These are phyloP conservation scores for Morpho achilles DNA, from an alignment of 2,888 invertebrate genomes.

Conservation along the genomic window DNA sequence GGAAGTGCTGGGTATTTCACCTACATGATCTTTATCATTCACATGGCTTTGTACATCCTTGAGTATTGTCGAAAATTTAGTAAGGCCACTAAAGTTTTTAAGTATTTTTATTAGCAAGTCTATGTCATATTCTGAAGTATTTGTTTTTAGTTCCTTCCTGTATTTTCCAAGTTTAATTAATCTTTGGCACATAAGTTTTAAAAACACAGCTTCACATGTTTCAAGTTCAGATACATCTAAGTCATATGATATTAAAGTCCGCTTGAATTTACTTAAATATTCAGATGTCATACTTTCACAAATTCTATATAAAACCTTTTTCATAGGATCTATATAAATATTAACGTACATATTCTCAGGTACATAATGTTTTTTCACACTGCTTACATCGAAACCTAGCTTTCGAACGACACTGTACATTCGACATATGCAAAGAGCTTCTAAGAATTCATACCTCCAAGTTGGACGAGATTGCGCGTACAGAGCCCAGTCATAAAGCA, in stretches of 20 bases:
- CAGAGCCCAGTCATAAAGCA: slow-evolving; percentile 61
- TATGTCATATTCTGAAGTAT: slow-evolving; percentile 35
- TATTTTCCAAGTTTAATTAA: slow-evolving; percentile 45
- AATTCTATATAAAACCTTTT: slow-evolving; percentile 56
- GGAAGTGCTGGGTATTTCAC: slow-evolving; percentile 16
- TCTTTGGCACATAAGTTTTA: slow-evolving; percentile 59
- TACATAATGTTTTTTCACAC: slow-evolving; percentile 47
- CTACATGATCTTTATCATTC: slow-evolving; percentile 25
- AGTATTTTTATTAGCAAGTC: slow-evolving; percentile 51
- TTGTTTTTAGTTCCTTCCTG: slow-evolving; percentile 22
- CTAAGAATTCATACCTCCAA: slow-evolving; percentile 66
- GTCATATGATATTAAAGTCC: slow-evolving; percentile 47
- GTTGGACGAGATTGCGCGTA: slow-evolving; percentile 45
- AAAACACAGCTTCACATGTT: slow-evolving; percentile 55
- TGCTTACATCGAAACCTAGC: slow-evolving; percentile 51
- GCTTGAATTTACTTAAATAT: slow-evolving; percentile 51
- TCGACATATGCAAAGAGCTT: slow-evolving; percentile 61
- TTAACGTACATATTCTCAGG: slow-evolving; percentile 41
- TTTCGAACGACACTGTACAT: slow-evolving; percentile 54
- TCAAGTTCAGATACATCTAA: slow-evolving; percentile 52
- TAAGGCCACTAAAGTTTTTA: slow-evolving; percentile 46
- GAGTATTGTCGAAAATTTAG: slow-evolving; percentile 42
- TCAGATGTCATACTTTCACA: slow-evolving; percentile 56
- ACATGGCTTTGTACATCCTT: slow-evolving; percentile 41
- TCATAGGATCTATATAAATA: slow-evolving; percentile 53